Base-by-base conservation (phyloP, 2,888 invertebrate species). In the Pachycephus smyrnensis region DNA sequence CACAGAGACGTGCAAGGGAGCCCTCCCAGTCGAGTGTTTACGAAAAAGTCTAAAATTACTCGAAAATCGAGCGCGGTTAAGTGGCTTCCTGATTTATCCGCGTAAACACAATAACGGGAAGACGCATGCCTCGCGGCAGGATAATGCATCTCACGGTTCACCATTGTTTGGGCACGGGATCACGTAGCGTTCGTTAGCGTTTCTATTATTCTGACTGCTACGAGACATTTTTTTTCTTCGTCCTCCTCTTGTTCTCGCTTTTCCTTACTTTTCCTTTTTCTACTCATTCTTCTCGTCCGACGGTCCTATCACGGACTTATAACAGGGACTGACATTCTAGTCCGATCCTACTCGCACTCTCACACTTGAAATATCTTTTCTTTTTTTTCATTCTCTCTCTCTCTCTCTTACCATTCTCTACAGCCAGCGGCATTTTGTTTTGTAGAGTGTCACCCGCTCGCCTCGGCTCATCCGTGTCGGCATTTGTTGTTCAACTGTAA, bases 401-500 rank as follows among this genome's bases (percentile, higher is more conserved):
- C 6, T 33, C 31, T 40, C 15, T 23, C 15, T 40, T 40, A 40
- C 40, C 15, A 40, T 40, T 23, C 40, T 32, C 40, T 68, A 30
- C 37, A 15, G 23, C 55, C 31, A 71, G 73, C 30, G 31, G 33
- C 75, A 69, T 75, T 77, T 77, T 77, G 75, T 77, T 55, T 55
- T 75, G 75, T 40, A 32, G 55, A 76, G 40, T 77, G 68, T 77
- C 77, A n/a, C 36, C 55, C 68, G 36, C 35, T 75, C 33, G 69
- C 75, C 23, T 75, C 77, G 74, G 31, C 75, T 69, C 71, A 77
- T 69, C 68, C 75, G 55, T 75, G 33, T 75, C 75, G 77, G 69
- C 69, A 75, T 87, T 86, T 77, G 85, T 88, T 86, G 85, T 84
- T 83, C 81, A 81, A 86, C 84, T 80, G 82, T 87, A 88, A 88